Evolutionary conservation across 2,888 invertebrate genomes (phyloP).

Genomic region (Epirrhoe alternata): DNA sequence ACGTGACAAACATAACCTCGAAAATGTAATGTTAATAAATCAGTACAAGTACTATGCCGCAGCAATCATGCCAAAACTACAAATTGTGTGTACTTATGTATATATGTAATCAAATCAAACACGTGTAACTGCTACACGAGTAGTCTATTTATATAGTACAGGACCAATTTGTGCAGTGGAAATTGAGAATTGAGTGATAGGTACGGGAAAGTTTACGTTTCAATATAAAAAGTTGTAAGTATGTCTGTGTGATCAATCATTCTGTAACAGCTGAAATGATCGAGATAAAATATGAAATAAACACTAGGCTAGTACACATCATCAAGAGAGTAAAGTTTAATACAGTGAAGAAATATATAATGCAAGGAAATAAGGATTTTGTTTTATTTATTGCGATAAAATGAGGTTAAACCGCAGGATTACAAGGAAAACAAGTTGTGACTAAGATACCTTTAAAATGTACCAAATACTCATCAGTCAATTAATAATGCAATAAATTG

Average conservation of each 20-base stretch:
- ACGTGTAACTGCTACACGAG: slow-evolving; percentile 35
- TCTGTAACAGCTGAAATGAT: not conserved
- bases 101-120: slow-evolving; percentile 34
- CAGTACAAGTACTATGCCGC: slow-evolving; percentile 17
- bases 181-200: slow-evolving; percentile 29
- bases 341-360: not conserved
- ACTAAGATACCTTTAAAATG: slow-evolving; percentile 17
- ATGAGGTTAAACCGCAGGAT: slow-evolving; percentile 25
- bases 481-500: not conserved
- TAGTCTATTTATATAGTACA: slow-evolving; percentile 24
- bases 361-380: slow-evolving; percentile 12
- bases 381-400: slow-evolving; percentile 20
- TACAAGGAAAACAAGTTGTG: slow-evolving; percentile 22
- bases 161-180: slow-evolving; percentile 23
- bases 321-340: not conserved
- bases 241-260: not conserved
- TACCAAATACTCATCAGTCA: not conserved
- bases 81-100: slow-evolving; percentile 14
- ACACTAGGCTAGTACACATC: not conserved
- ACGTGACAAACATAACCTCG: not conserved
- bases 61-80: slow-evolving; percentile 34
- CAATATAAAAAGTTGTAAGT: not conserved
- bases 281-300: not conserved
- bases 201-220: not conserved
- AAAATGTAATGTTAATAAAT: slow-evolving; percentile 22